Evolutionary conservation across 2,888 invertebrate genomes (phyloP).

Genomic region (Parnassius orleans): DNA sequence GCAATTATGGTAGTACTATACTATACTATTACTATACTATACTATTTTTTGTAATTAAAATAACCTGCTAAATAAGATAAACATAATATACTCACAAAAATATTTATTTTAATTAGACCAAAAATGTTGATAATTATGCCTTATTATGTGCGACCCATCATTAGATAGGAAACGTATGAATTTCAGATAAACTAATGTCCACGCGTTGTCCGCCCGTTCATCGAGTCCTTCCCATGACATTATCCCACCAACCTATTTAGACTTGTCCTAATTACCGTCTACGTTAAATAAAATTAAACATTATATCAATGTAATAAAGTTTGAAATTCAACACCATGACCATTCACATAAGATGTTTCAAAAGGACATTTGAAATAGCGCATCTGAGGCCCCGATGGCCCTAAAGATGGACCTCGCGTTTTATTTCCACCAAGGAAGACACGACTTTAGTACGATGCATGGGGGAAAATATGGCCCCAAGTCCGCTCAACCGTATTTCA

Average conservation of each 20-base stretch:
- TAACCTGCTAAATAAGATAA: no score
- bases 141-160: not conserved
- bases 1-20: no score
- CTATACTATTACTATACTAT: no score
- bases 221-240: conserved; percentile 81
- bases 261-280: conserved; percentile 38
- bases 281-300: conserved; percentile 26
- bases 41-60: no score
- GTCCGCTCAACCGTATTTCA: conserved; percentile 79
- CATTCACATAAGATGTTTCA: conserved; percentile 40
- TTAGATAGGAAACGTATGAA: conserved; percentile 35
- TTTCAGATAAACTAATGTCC: conserved; percentile 64
- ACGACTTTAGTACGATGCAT: conserved; percentile 77
- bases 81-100: no score
- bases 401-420: conserved; percentile 79
- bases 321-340: conserved; percentile 6
- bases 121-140: no score
- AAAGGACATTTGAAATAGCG: conserved; percentile 56
- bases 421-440: conserved; percentile 80
- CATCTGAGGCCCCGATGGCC: conserved; percentile 79
- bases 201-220: conserved; percentile 78
- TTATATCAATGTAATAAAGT: conserved; percentile 1
- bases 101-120: no score
- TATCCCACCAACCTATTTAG: conserved; percentile 53
- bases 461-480: conserved; percentile 75